phyloP scores from a whole-genome alignment of 2,113 vertebrate genomes.

The Ranitomeya imitator region DNA sequence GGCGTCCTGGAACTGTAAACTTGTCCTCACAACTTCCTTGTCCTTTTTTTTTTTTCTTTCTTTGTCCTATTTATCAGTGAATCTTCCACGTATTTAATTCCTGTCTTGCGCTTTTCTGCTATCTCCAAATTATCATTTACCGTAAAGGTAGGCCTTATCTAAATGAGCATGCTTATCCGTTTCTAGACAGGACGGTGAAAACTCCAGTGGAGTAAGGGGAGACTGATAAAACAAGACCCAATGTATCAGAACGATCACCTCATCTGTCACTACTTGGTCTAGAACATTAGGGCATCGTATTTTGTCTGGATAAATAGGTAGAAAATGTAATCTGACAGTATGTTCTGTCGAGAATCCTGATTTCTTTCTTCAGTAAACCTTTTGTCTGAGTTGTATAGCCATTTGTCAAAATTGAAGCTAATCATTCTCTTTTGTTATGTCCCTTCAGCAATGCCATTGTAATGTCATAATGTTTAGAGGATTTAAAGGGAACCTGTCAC shows the following conservation, averaged over 20 bases:
- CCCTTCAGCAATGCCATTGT: too few species aligned
- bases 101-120: slow-evolving; percentile 30
- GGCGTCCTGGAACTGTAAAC: not conserved
- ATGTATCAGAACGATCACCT: not conserved
- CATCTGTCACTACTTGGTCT: slow-evolving; percentile 20
- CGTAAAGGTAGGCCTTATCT: slow-evolving; percentile 41
- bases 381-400: not conserved
- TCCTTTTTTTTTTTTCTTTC: not conserved
- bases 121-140: slow-evolving; percentile 37
- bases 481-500: too few species aligned
- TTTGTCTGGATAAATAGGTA: not conserved
- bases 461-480: not conserved
- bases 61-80: not conserved
- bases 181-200: not conserved
- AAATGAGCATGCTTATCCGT: slow-evolving; percentile 38
- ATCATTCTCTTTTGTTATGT: not conserved
- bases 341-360: slow-evolving; percentile 1
- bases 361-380: not conserved
- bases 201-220: not conserved
- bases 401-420: slow-evolving; percentile 1
- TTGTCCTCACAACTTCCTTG: not conserved
- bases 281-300: slow-evolving; percentile 46
- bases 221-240: slow-evolving; percentile 28
- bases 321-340: slow-evolving; percentile 13
- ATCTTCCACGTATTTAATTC: slow-evolving; percentile 27